Percentiles rank a stretch among this genome's conserved stretches.
These are phyloP conservation scores for Grantiella picta DNA, from an alignment of 2,113 vertebrate genomes.

Conservation along the genomic window DNA sequence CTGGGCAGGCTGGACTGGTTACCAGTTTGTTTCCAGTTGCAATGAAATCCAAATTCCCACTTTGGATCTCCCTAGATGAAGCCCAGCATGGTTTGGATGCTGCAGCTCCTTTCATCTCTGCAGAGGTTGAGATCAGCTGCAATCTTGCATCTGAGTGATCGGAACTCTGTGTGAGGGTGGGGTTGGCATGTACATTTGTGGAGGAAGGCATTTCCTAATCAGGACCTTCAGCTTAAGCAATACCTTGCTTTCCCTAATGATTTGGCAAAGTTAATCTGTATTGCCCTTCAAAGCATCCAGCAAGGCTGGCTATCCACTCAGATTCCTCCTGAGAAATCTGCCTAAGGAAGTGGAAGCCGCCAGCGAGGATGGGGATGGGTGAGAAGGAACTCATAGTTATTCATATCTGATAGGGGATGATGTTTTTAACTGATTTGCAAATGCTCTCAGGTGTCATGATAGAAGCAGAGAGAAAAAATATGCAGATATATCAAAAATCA, in stretches of 20 bases:
- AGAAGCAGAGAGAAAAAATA: not conserved
- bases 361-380: not conserved
- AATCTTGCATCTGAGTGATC: not conserved
- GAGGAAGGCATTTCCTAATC: slow-evolving; percentile 26
- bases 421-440: slow-evolving; percentile 30
- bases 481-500: not conserved
- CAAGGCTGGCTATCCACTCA: not conserved
- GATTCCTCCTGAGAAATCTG: slow-evolving; percentile 6
- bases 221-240: slow-evolving; percentile 18
- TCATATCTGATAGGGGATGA: slow-evolving; percentile 38
- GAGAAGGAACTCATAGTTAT: not conserved
- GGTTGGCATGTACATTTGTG: not conserved
- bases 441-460: not conserved
- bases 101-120: slow-evolving; percentile 36
- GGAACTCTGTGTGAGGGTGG: not conserved
- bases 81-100: not conserved
- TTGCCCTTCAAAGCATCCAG: slow-evolving; percentile 29
- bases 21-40: slow-evolving; percentile 1
- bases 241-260: slow-evolving; percentile 33
- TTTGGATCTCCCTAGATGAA: not conserved
- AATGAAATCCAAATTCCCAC: not conserved
- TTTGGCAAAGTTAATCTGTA: not conserved
- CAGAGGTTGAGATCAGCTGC: not conserved
- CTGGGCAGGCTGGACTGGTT: slow-evolving; percentile 36
- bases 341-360: not conserved